Conservation (phyloP, 2,797 vertebrate genomes). For the Hapalemur alaotrensis region DNA sequence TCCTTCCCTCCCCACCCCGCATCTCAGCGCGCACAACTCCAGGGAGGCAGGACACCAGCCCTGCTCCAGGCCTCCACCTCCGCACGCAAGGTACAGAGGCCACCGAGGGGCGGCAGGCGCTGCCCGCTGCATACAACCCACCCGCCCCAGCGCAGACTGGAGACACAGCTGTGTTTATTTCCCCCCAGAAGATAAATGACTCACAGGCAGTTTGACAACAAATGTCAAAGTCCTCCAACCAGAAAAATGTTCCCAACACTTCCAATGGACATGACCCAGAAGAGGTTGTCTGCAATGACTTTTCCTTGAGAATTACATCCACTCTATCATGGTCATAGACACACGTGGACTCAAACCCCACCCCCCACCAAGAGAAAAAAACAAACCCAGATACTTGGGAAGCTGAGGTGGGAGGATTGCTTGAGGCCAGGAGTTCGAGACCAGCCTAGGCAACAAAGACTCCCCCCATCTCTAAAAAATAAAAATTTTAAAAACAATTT, state of each 20-base stretch:
- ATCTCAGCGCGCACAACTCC: neutral
- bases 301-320: neutral
- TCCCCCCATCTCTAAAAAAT: neutral
- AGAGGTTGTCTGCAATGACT: rapidly evolving
- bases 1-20: too few relatives aligned
- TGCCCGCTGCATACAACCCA: rapidly evolving
- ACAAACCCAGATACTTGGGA: neutral
- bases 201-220: neutral
- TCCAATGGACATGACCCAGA: neutral
- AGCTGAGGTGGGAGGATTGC: neutral
- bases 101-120: neutral
- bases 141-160: neutral
- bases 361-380: neutral
- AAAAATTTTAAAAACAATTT: neutral
- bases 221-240: neutral
- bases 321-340: neutral
- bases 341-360: neutral
- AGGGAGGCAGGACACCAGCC: too few relatives aligned
- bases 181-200: neutral
- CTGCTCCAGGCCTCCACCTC: neutral
- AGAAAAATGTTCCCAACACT: neutral
- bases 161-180: neutral
- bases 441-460: too few relatives aligned
- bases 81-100: rapidly evolving
- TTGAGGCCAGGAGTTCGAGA: too few relatives aligned